Conservation (phyloP, 2,113 vertebrate species). For the Brevimyrus niger region DNA sequence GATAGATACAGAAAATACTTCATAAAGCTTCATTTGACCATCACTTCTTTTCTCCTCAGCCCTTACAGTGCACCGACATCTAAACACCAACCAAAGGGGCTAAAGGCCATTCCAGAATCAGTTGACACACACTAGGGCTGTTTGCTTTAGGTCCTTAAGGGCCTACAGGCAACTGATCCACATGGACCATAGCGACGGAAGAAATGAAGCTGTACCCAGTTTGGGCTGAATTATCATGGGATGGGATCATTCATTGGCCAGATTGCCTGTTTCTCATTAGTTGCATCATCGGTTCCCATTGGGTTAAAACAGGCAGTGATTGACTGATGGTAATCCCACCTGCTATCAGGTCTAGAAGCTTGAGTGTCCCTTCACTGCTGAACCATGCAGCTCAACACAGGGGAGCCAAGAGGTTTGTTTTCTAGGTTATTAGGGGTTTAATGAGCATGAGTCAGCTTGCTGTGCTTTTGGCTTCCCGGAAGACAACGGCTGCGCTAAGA, state of each 20-base stretch:
- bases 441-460: not conserved
- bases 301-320: not conserved
- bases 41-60: not conserved
- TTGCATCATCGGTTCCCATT: not conserved
- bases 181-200: not conserved
- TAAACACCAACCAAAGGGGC: not conserved
- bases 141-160: not conserved
- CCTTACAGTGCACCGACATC: not conserved
- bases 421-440: not conserved
- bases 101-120: not conserved
- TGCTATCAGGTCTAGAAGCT: not conserved
- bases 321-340: not conserved
- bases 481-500: not conserved
- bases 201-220: not conserved
- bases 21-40: not conserved
- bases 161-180: not conserved
- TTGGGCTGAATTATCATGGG: not conserved
- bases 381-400: not conserved
- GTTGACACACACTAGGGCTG: not conserved
- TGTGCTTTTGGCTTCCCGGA: not conserved
- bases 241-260: not conserved
- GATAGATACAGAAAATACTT: not conserved
- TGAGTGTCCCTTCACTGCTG: not conserved
- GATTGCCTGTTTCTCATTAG: not conserved
- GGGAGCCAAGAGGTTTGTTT: not conserved